Evolutionary conservation across 2,888 invertebrate genomes (phyloP).

Genomic region (Elysia crispata): DNA sequence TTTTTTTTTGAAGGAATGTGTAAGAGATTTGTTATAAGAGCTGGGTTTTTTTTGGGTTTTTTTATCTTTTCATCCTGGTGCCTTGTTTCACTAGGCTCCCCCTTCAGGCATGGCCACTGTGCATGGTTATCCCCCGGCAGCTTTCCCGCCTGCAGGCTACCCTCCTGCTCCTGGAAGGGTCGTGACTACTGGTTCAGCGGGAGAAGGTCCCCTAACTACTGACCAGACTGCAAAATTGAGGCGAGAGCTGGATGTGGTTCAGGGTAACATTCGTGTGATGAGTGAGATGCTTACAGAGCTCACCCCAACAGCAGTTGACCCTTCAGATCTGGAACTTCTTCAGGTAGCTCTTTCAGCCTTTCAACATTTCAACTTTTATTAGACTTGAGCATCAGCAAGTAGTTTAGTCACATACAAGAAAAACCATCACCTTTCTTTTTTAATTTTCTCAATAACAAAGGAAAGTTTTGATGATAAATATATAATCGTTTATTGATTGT

Average conservation of each 20-base stretch:
- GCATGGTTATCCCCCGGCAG: slow-evolving; percentile 45
- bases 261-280: slow-evolving; percentile 94
- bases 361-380: too few species aligned
- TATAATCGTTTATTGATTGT: neutral
- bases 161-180: too few species aligned
- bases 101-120: slow-evolving; percentile 79
- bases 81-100: slow-evolving; percentile 94
- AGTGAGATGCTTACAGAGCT: slow-evolving; percentile 96
- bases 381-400: too few species aligned
- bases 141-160: slow-evolving; percentile 49
- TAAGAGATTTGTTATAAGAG: too few species aligned
- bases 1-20: too few species aligned
- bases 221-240: slow-evolving; percentile 93
- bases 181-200: too few species aligned
- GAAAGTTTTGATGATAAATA: neutral
- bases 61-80: slow-evolving; percentile 97
- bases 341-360: slow-evolving; percentile 85
- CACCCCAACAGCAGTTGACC: slow-evolving; percentile 88
- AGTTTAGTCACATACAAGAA: too few species aligned
- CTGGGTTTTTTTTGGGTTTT: too few species aligned
- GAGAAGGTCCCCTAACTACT: too few species aligned
- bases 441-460: too few species aligned
- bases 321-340: slow-evolving; percentile 91
- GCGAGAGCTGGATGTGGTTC: slow-evolving; percentile 94
- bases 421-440: too few species aligned